Evolutionary conservation across 1,140 invertebrate species (phyloP), one percentile per base, ranked within the genome.

Genomic region (Drosophila ficusphila): DNA sequence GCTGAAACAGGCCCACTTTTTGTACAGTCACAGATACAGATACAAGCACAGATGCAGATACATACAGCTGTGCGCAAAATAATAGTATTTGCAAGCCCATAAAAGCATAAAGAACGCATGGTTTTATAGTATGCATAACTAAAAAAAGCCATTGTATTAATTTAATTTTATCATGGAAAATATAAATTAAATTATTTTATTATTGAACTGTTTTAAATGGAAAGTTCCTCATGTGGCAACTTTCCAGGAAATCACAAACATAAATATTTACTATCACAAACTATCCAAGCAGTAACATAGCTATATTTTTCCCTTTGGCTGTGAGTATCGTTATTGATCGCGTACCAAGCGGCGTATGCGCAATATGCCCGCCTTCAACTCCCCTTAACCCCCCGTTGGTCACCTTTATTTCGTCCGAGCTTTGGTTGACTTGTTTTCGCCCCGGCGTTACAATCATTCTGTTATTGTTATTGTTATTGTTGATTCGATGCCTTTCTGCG

Each of bases 401-500:
- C 34, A 52, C 36, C 34, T 41, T 61, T 36, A 56, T 23, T 25
- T 25, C 61, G 25, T 9, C 47, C 9, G 14, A 44, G 27, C 53
- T 34, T 33, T 16, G 51, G 39, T 36, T 54, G 56, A 61, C 48
- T 65, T 82, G 52, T 56, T 65, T 44, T 56, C 64, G 36, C 48
- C 41, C 23, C 36, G 67, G 27, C 34, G 12, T 74, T 67, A 61
- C 75, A 73, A 56, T 61, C 70, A 64, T 79, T 82, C 62, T 74
- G 75, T 83, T 78, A 38, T 83, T 82, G 75, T 52, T 70, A 58
- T 82, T 78, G 60, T 83, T 76, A 48, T 74, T 77, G 71, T 34
- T 61, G n/a, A n/a, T 44, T 64, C 41, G 60, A 48, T 67, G 33
- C 64, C 60, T 67, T 67, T 60, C 53, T 64, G 38, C 38, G 56